Evolutionary conservation across 2,888 invertebrate genomes (phyloP).

Genomic region (Cheilosia pagana): DNA sequence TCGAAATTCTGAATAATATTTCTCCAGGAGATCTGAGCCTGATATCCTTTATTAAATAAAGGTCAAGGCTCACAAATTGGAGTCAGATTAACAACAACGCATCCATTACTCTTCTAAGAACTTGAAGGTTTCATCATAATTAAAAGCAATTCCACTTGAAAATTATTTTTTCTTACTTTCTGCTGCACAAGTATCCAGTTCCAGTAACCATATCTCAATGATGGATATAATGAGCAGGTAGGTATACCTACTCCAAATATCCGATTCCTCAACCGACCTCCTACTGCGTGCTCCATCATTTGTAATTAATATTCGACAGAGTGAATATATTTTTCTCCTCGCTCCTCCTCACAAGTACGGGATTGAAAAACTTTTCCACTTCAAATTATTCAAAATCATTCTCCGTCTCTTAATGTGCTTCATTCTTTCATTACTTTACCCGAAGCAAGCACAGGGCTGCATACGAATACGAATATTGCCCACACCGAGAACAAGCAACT

Average conservation of each 20-base stretch:
- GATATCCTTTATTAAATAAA: too few relatives aligned
- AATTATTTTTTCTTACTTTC: background rate
- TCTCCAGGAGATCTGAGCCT: too few relatives aligned
- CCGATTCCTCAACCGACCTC: constrained; percentile 11
- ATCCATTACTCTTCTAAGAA: too few relatives aligned
- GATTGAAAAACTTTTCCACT: constrained; percentile 72
- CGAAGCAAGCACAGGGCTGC: background rate
- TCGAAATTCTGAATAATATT: too few relatives aligned
- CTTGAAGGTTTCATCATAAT: background rate
- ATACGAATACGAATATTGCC: background rate
- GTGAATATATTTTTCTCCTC: constrained; percentile 50
- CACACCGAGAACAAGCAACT: constrained; percentile 35
- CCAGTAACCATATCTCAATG: constrained; percentile 5
- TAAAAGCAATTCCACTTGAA: background rate
- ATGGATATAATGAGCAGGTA: constrained; percentile 14
- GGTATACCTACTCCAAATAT: background rate
- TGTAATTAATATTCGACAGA: constrained; percentile 68
- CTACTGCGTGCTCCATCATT: constrained; percentile 22
- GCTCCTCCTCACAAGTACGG: constrained; percentile 36
- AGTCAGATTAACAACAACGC: too few relatives aligned
- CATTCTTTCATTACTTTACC: constrained; percentile 57
- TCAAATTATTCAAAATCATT: constrained; percentile 69
- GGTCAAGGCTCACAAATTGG: too few relatives aligned
- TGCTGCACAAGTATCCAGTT: background rate
- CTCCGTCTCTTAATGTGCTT: constrained; percentile 57